Evolutionary conservation across 2,888 invertebrate species (phyloP), one percentile per base, ranked within the genome.

Genomic region (Cyrtodaria siliqua): DNA sequence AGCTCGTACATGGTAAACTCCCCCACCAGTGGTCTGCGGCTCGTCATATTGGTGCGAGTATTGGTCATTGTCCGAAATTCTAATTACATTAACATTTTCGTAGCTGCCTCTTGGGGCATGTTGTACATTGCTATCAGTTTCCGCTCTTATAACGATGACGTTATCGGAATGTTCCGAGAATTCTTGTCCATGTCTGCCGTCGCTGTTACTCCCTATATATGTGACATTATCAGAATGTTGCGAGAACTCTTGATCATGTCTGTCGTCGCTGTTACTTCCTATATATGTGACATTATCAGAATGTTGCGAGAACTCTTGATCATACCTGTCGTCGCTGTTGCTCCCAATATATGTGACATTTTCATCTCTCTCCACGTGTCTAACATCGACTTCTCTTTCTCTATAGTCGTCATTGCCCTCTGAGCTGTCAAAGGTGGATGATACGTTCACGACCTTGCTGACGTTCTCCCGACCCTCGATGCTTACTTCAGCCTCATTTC

Each of bases 1-100:
- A 20, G 69, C 63, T 59, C 24, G 57, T 0, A 75, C 69, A 38
- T 75, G 70, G 53, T 75, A 75, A 1, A 75, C 69, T 0, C 27
- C 29, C 0, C 55, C 60, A 3, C 55, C 63, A 27, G 0, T 29
- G 2, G n/a, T 27, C 2, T 59, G 16, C 14, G 42, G 8, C 3
- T 59, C 50, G 23, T 24, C 29, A 2, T 6, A 4, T 8, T 33
- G 33, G 6, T 4, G 4, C 6, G 33, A 33, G 12, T 33, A 33
- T 12, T 12, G 24, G 3, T 20, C n/a, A 0, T 49, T 29, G 38
- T 40, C 33, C 23, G 49, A 50, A 6, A 62, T 29, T 49, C 50
- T 50, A 33, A 42, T 44, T 12, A 55, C 56, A 44, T 55, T 64
- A 4, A 24, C 42, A 18, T 55, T 20, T 16, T 56, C 33, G n/a